Evolutionary conservation across 2,888 invertebrate species (phyloP).

Genomic region (Cyclophora punctaria): DNA sequence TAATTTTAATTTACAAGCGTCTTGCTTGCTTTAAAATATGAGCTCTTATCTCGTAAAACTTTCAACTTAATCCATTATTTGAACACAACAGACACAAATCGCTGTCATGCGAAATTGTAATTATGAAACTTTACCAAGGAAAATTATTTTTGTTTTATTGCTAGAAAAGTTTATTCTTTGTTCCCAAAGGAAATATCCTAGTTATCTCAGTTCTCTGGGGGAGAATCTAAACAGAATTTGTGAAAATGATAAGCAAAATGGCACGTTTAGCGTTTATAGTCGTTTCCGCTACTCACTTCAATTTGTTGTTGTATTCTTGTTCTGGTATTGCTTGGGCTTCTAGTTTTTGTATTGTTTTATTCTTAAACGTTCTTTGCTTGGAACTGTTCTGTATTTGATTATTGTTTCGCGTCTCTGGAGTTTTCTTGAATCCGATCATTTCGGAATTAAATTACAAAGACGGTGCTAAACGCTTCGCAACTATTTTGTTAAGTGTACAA

Average conservation of each 20-base stretch:
- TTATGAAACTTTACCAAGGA: background rate
- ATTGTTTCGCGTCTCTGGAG: background rate
- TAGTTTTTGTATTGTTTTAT: conserved; percentile 11
- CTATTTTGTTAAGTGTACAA: no score
- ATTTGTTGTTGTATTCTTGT: conserved; percentile 14
- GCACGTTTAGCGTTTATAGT: conserved; percentile 10
- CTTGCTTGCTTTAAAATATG: no score
- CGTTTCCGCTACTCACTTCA: conserved; percentile 10
- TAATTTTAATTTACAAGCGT: no score
- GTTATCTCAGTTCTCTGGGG: conserved; percentile 13
- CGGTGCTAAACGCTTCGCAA: no score
- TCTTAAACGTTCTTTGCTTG: no score
- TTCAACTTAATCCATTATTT: no score
- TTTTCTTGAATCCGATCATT: no score
- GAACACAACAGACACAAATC: no score
- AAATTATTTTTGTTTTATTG: conserved; percentile 1
- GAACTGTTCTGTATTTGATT: background rate
- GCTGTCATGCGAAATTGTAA: background rate
- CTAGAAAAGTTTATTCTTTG: conserved; percentile 6
- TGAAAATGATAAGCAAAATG: conserved; percentile 16
- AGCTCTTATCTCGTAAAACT: no score
- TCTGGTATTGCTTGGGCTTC: conserved; percentile 10
- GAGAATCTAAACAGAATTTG: conserved; percentile 13
- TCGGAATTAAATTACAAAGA: no score
- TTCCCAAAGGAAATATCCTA: conserved; percentile 7